phyloP scores from a whole-genome alignment of 1,140 invertebrate genomes.

The Papilio dardanus region DNA sequence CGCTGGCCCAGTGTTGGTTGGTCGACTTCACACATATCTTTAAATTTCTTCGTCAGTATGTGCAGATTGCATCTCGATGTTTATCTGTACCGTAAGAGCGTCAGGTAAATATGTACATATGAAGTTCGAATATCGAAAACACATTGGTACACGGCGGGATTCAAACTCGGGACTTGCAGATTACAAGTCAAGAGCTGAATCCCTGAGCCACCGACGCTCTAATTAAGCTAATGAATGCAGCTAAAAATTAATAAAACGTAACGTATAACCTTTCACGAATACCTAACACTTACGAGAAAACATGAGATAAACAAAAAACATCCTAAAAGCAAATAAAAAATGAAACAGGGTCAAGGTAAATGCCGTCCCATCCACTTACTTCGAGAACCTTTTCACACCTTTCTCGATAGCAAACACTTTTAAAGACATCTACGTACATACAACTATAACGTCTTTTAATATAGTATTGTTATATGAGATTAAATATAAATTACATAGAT shows the following conservation, averaged over 20 bases:
- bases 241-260: neutral
- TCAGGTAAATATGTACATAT: too few species aligned
- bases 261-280: neutral
- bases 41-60: too few species aligned
- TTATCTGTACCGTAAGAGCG: too few species aligned
- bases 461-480: neutral
- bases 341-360: constrained; percentile 21
- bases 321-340: constrained; percentile 20
- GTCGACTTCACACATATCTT: too few species aligned
- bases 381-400: constrained; percentile 23
- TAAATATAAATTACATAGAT: neutral
- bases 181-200: too few species aligned
- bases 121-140: too few species aligned
- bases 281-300: constrained; percentile 2
- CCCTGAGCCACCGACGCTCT: too few species aligned
- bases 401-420: neutral
- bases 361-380: constrained; percentile 4
- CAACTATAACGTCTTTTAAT: neutral
- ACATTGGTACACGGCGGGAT: too few species aligned
- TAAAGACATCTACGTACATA: neutral
- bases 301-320: constrained; percentile 7
- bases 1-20: too few species aligned
- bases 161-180: too few species aligned
- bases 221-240: too few species aligned
- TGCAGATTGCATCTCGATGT: too few species aligned